A percentile compares a stretch with the other conserved stretches of the same genome.
Evolutionary conservation across 2,113 vertebrate species (phyloP).

Genomic region (Lophius piscatorius): DNA sequence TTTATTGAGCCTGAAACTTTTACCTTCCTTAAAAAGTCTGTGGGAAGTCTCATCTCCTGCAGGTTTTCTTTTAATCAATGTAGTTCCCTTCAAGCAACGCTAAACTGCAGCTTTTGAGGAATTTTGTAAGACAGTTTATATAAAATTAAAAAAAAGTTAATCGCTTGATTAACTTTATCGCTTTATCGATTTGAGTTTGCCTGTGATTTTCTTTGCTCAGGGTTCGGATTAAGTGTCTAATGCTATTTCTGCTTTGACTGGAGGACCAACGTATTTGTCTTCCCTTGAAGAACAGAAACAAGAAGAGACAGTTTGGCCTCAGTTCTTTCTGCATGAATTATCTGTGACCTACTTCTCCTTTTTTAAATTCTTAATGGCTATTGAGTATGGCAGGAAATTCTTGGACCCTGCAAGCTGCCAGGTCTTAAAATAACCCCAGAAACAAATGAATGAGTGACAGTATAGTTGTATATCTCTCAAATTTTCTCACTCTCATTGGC

Average conservation of each 20-base stretch:
- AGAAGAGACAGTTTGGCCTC: constrained; percentile 22
- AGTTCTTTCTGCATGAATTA: constrained; percentile 37
- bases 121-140: too few relatives aligned
- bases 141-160: too few relatives aligned
- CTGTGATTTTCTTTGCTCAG: too few relatives aligned
- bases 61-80: too few relatives aligned
- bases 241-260: background rate
- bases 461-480: too few relatives aligned
- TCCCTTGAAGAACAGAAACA: constrained; percentile 17
- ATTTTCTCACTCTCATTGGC: too few relatives aligned
- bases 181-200: too few relatives aligned
- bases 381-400: constrained; percentile 39
- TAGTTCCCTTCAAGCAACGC: too few relatives aligned
- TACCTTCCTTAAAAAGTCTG: background rate
- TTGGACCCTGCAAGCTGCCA: constrained; percentile 41
- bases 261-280: constrained; percentile 2
- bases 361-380: constrained; percentile 63
- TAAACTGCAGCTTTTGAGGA: constrained; percentile 41
- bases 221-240: too few relatives aligned
- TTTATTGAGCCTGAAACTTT: constrained; percentile 1
- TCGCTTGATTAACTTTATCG: too few relatives aligned
- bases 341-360: constrained; percentile 60
- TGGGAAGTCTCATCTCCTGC: background rate
- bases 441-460: constrained; percentile 6
- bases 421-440: constrained; percentile 57